Evolutionary conservation across 1,140 invertebrate genomes (phyloP).

Genomic region (Acromyrmex echinatior): DNA sequence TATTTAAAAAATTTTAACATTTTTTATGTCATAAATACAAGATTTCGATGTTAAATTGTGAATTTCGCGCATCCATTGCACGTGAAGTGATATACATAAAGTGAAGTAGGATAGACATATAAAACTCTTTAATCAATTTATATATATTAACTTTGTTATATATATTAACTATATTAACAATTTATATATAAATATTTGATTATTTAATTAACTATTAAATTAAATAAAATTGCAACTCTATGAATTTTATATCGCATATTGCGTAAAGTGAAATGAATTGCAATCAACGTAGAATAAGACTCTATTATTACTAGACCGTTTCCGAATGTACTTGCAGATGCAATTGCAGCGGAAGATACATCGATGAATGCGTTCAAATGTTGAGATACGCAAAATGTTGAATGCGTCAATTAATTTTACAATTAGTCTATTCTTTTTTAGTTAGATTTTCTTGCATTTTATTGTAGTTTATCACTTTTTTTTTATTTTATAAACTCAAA

Average conservation of each 20-base stretch:
- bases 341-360: not conserved
- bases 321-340: not conserved
- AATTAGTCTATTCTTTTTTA: not conserved
- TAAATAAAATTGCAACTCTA: not conserved
- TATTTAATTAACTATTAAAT: not conserved
- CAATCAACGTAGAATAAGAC: not conserved
- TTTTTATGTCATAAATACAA: not conserved
- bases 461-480: not conserved
- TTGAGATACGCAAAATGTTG: not conserved
- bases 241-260: not conserved
- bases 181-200: conserved; percentile 1
- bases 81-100: not conserved
- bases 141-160: not conserved
- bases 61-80: not conserved
- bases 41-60: not conserved
- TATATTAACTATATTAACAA: no score
- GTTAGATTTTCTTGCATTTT: not conserved
- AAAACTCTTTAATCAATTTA: not conserved
- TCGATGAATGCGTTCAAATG: not conserved
- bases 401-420: not conserved
- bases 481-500: not conserved
- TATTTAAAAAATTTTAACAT: not conserved
- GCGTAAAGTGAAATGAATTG: not conserved
- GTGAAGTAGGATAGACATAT: not conserved
- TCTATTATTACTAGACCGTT: not conserved